A percentile compares a stretch with the other conserved stretches of the same genome.
These are phyloP conservation scores for Scomber japonicus DNA, from an alignment of 2,113 vertebrate genomes.

Conservation along the genomic window DNA sequence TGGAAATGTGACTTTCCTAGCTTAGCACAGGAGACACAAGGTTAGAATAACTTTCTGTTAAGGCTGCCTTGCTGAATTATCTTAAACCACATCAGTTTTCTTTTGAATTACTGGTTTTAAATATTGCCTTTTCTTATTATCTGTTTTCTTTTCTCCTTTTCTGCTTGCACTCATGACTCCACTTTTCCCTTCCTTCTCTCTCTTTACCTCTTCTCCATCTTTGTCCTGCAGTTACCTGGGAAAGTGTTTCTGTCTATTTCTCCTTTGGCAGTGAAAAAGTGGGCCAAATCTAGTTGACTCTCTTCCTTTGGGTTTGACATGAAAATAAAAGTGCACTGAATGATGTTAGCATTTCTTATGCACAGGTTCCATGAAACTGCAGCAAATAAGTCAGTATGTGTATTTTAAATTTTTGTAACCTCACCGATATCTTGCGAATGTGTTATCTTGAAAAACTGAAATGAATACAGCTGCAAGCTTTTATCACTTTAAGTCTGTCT, in stretches of 20 bases:
- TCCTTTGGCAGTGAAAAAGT: conserved; percentile 9
- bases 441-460: background rate
- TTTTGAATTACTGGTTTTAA: conserved; percentile 10
- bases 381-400: background rate
- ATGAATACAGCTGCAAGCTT: background rate
- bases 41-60: conserved; percentile 39
- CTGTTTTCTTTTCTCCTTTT: conserved; percentile 20
- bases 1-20: conserved; percentile 24
- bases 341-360: background rate
- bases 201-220: conserved; percentile 2
- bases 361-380: background rate
- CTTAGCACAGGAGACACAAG: conserved; percentile 7
- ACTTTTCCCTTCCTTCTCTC: conserved; percentile 31
- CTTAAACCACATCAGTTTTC: conserved; percentile 18
- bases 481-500: no score
- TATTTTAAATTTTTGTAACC: no score
- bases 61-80: conserved; percentile 23
- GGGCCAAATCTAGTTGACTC: conserved; percentile 25
- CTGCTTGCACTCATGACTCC: conserved; percentile 13
- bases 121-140: conserved; percentile 28
- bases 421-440: no score
- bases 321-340: conserved; percentile 15
- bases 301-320: conserved; percentile 8
- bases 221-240: conserved; percentile 63
- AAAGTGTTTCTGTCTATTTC: conserved; percentile 45